phyloP scores from a whole-genome alignment of 2,113 vertebrate genomes.

The Sylvilagus bachmani region DNA sequence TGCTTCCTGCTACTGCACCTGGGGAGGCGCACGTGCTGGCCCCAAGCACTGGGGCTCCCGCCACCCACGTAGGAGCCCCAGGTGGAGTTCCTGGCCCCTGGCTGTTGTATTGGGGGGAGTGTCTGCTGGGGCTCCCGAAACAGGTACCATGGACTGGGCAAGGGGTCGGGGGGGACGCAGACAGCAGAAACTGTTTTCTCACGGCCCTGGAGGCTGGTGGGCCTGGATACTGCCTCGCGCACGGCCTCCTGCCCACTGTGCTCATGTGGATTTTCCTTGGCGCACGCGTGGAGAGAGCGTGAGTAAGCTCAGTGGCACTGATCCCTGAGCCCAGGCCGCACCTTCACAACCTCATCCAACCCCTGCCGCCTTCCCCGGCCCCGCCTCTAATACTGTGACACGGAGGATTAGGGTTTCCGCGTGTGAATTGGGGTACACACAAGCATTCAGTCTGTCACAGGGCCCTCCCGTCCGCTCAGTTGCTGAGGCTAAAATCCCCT shows the following conservation, averaged over 20 bases:
- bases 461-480: not conserved
- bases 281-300: not conserved
- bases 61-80: too few species aligned
- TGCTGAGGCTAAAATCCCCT: not conserved
- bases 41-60: too few species aligned
- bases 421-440: not conserved
- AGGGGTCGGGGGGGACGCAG: too few species aligned
- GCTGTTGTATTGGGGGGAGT: too few species aligned
- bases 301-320: not conserved
- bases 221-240: not conserved
- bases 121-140: too few species aligned
- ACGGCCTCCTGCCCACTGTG: not conserved
- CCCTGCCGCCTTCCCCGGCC: too few species aligned
- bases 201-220: too few species aligned
- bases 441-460: not conserved
- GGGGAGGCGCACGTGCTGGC: too few species aligned
- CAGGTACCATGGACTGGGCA: not conserved
- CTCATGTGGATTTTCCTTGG: not conserved
- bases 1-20: too few species aligned
- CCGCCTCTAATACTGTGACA: not conserved
- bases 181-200: too few species aligned
- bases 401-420: not conserved
- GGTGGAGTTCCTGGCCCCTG: too few species aligned
- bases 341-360: not conserved
- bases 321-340: not conserved